Evolutionary conservation across 2,888 invertebrate genomes (phyloP).

Genomic region (Geotrupes spiniger): DNA sequence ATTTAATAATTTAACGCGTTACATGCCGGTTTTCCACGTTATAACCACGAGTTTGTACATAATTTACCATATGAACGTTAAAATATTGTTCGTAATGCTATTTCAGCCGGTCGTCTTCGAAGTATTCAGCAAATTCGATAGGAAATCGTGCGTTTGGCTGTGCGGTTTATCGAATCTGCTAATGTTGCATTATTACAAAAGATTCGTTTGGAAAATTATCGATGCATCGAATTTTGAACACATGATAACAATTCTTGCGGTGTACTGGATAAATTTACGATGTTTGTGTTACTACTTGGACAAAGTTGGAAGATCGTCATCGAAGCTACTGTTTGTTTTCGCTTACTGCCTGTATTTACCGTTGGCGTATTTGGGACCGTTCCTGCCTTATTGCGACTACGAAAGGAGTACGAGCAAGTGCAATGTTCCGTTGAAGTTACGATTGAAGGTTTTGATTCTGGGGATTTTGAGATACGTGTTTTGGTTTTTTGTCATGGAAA

Average conservation of each 20-base stretch:
- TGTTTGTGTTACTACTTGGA: conserved; percentile 75
- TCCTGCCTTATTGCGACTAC: conserved; percentile 74
- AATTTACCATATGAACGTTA: conserved; percentile 27
- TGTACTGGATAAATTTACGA: conserved; percentile 72
- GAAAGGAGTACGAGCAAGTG: conserved; percentile 47
- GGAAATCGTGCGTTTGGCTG: conserved; percentile 56
- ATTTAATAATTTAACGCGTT: conserved; percentile 36
- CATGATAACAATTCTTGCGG: conserved; percentile 55
- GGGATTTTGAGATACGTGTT: conserved; percentile 59
- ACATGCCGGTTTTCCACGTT: conserved; percentile 53
- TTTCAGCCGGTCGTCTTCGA: conserved; percentile 58
- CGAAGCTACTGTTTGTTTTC: conserved; percentile 52
- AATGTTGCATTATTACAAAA: conserved; percentile 54
- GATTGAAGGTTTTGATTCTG: conserved; percentile 49
- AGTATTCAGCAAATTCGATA: conserved; percentile 51
- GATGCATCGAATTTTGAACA: conserved; percentile 34
- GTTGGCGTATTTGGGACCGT: conserved; percentile 77
- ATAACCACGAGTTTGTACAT: conserved; percentile 51
- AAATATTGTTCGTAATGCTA: conserved; percentile 31
- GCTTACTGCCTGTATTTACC: conserved; percentile 83
- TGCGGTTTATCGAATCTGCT: conserved; percentile 53
- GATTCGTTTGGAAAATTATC: conserved; percentile 30
- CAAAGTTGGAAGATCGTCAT: conserved; percentile 45
- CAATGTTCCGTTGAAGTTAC: conserved; percentile 37
- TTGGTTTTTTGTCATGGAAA: conserved; percentile 70